Evolutionary conservation across 2,797 vertebrate genomes (phyloP), one percentile per base, ranked within the genome.

Genomic region (Crocidura indochinensis): DNA sequence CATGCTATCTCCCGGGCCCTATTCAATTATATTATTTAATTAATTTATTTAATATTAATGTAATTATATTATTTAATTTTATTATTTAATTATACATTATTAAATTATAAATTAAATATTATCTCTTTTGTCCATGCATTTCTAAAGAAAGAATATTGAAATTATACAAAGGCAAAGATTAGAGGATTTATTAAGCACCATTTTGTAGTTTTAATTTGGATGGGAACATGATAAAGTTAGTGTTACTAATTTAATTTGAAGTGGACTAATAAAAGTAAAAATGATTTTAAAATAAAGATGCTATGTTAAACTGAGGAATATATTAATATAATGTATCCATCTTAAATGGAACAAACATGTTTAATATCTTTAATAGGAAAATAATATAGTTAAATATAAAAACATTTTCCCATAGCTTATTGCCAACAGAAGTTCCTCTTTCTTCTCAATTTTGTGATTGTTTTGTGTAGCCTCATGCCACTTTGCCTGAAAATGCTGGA

Each of bases 391-490:
- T 91, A 22, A 90, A 67, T 64, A 51, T 9, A 91, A 71, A 71
- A 79, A 10, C 0, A 51, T 46, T 14, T 4, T 84, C 0, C 7
- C 31, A 11, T 26, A 1, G 10, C 11, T 38, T 83, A 10, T 31
- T 19, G 38, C 4, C 3, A 72, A 3, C 8, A 0, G 1, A 79
- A 78, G 2, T 7, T n/a, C 17, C 19, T 64, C 27, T 10, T 46
- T 31, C 9, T 27, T 26, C 86, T 79, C 22, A 75, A 0, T 2
- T 51, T 73, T 0, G 2, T 47, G 20, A 19, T 3, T 31, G 24
- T 19, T 47, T 71, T 67, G 14, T 0, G 64, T 0, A 29, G 24
- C 12, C 11, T 29, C 4, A 6, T 1, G 24, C 0, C 44, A 10
- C 7, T 26, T 20, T 19, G 10, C 38, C 38, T 38, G 38, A 38